Evolutionary conservation across 2,797 vertebrate genomes (phyloP).

Genomic region (Hoplostethus atlanticus): DNA sequence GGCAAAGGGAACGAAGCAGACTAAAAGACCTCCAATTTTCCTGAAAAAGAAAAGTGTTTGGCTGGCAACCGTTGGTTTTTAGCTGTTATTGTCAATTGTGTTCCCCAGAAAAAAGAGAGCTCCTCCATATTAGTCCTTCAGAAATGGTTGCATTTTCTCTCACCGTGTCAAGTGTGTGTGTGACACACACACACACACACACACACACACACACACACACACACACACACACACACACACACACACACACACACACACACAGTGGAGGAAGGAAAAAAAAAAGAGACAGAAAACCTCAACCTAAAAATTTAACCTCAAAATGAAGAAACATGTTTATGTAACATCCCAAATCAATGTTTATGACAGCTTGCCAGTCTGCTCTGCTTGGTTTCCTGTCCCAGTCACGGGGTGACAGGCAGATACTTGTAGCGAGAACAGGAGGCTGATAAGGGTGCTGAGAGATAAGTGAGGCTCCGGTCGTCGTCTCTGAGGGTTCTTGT

Average conservation of each 20-base stretch:
- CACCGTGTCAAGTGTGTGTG: not conserved
- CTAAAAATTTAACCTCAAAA: slow-evolving; percentile 22
- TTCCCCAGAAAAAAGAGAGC: not conserved
- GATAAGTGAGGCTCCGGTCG: slow-evolving; percentile 69
- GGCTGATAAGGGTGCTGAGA: slow-evolving; percentile 67
- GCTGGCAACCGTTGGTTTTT: slow-evolving; percentile 1
- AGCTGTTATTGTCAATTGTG: slow-evolving; percentile 36
- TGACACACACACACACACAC: too few relatives aligned
- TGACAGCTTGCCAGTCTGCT: slow-evolving; percentile 38
- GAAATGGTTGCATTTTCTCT: slow-evolving; percentile 23
- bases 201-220: too few relatives aligned
- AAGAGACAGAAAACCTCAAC: slow-evolving; percentile 2
- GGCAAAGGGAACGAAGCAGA: not conserved
- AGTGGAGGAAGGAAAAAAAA: slow-evolving; percentile 22
- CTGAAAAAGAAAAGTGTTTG: slow-evolving; percentile 21
- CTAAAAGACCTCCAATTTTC: slow-evolving; percentile 26
- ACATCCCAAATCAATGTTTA: slow-evolving; percentile 62
- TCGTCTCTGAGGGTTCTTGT: slow-evolving; percentile 70
- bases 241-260: too few relatives aligned
- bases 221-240: too few relatives aligned
- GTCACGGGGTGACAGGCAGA: slow-evolving; percentile 66
- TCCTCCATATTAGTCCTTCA: slow-evolving; percentile 7
- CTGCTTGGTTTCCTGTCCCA: slow-evolving; percentile 63
- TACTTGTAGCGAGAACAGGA: slow-evolving; percentile 60
- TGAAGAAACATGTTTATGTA: slow-evolving; percentile 33